These are phyloP conservation scores for Arenaria interpres DNA, from an alignment of 2,113 vertebrate genomes.

Conservation along the genomic window DNA sequence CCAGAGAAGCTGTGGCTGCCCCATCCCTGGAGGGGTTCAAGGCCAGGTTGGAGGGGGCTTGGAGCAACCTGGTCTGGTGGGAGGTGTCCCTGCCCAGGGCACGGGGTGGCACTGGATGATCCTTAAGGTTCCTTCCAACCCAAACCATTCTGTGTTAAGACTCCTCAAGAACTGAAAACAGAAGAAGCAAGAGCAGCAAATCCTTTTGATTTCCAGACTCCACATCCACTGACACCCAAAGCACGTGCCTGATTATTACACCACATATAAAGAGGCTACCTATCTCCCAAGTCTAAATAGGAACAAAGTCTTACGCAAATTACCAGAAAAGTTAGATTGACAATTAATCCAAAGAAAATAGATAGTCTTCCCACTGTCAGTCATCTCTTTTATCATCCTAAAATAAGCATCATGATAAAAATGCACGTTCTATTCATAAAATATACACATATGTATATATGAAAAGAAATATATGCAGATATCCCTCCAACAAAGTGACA, in stretches of 20 bases:
- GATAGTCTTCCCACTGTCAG: background rate
- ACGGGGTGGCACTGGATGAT: background rate
- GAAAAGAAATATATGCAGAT: conserved; percentile 4
- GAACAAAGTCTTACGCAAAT: background rate
- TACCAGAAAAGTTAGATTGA: background rate
- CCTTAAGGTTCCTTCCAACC: background rate
- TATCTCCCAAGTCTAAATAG: background rate
- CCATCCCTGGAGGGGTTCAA: background rate
- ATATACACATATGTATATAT: background rate
- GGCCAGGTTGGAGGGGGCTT: background rate
- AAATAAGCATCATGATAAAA: background rate
- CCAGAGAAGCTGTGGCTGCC: background rate
- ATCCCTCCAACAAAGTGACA: conserved; percentile 10
- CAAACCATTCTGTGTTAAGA: background rate
- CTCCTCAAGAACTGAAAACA: background rate
- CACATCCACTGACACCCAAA: background rate
- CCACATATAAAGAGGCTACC: background rate
- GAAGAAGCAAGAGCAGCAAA: background rate
- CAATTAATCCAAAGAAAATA: conserved; percentile 42
- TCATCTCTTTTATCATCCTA: background rate
- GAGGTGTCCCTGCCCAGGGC: background rate
- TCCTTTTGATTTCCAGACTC: background rate
- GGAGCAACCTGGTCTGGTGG: background rate
- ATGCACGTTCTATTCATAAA: background rate
- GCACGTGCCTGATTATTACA: fast-evolving